A percentile compares a stretch with the other conserved stretches of the same genome.
Evolutionary conservation across 1,140 invertebrate species (phyloP).

Genomic region (Cotesia glomerata): DNA sequence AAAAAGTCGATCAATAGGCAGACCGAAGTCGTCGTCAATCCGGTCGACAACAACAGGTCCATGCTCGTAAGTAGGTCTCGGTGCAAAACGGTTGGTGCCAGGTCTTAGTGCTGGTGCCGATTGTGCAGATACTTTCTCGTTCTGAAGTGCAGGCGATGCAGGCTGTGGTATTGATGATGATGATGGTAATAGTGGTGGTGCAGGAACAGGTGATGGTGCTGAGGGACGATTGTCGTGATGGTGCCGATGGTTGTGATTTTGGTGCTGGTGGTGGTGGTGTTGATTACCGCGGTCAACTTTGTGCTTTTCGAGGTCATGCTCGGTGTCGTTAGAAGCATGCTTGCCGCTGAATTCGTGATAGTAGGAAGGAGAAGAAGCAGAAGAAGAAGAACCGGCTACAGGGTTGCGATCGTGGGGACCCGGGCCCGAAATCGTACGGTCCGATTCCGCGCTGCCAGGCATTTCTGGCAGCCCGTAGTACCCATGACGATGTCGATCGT

Average conservation of each 20-base stretch:
- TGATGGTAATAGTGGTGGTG: conserved; percentile 41
- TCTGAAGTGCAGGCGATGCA: conserved; percentile 30
- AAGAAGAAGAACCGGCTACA: conserved; percentile 37
- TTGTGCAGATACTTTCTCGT: conserved; percentile 49
- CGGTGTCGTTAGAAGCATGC: conserved; percentile 55
- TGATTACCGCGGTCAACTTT: conserved; percentile 22
- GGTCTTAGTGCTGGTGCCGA: conserved; percentile 50
- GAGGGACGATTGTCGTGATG: conserved; percentile 32
- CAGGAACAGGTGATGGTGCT: conserved; percentile 45
- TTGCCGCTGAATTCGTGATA: conserved; percentile 47
- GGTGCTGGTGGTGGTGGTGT: conserved; percentile 29
- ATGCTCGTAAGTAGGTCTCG: conserved; percentile 60
- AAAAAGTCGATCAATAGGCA: conserved; percentile 59
- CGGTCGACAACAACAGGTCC: conserved; percentile 58
- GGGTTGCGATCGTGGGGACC: conserved; percentile 21
- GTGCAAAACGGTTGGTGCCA: conserved; percentile 57
- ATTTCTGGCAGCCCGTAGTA: conserved; percentile 47
- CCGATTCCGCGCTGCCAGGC: conserved; percentile 43
- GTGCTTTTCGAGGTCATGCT: conserved; percentile 43
- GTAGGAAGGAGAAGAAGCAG: conserved; percentile 41
- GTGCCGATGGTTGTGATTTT: conserved; percentile 32
- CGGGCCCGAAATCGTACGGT: conserved; percentile 33
- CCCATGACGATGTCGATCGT: conserved; percentile 37
- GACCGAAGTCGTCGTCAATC: conserved; percentile 57
- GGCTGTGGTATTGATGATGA: conserved; percentile 32